phyloP scores from a whole-genome alignment of 2,888 invertebrate genomes.

The Drosophila anceps region DNA sequence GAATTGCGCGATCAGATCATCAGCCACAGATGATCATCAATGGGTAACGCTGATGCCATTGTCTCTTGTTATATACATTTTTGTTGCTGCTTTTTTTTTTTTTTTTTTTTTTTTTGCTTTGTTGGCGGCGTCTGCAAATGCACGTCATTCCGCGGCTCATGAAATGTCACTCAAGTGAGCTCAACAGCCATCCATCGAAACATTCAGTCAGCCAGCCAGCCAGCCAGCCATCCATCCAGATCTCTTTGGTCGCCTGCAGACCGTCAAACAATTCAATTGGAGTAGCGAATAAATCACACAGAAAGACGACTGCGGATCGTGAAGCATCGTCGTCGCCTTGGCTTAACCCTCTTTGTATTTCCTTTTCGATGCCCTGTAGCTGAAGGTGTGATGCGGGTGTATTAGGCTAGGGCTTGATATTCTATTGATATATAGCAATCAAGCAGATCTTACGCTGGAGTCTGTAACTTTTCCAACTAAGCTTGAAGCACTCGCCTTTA shows the following conservation, averaged over 20 bases:
- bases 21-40: constrained; percentile 72
- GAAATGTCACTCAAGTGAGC: constrained; percentile 84
- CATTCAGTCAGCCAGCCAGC: no score
- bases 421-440: background rate
- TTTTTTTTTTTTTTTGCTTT: constrained; percentile 27
- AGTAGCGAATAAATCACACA: constrained; percentile 85
- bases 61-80: constrained; percentile 35
- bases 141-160: constrained; percentile 83
- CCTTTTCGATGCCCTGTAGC: constrained; percentile 32
- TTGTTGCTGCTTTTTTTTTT: constrained; percentile 5
- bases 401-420: constrained; percentile 1
- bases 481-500: background rate
- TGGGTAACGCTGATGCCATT: constrained; percentile 54
- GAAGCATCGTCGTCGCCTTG: constrained; percentile 54
- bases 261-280: constrained; percentile 85
- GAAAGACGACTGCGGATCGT: constrained; percentile 58
- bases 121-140: constrained; percentile 78
- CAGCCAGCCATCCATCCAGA: constrained; percentile 32
- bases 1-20: constrained; percentile 81
- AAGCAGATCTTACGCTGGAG: background rate
- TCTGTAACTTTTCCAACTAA: background rate
- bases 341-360: constrained; percentile 41
- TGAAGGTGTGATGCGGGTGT: constrained; percentile 18
- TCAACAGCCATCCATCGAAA: constrained; percentile 30
- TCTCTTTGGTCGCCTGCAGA: constrained; percentile 35